Conservation (phyloP, 1,140 invertebrate species). For the Atta texana region DNA sequence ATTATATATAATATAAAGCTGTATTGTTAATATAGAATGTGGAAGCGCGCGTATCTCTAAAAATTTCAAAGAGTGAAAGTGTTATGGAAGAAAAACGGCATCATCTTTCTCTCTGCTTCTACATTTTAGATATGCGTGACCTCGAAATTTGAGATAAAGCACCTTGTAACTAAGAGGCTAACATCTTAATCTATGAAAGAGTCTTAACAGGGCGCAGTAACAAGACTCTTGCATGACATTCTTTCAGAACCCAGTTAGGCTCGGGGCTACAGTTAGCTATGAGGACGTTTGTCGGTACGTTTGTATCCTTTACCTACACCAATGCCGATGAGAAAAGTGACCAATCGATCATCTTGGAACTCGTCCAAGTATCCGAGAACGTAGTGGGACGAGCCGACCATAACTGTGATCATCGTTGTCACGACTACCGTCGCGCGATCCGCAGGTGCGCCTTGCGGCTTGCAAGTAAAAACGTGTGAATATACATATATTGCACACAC, state of each 20-base stretch:
- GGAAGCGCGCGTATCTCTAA: neutral
- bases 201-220: conserved; percentile 35
- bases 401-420: conserved; percentile 38
- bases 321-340: conserved; percentile 19
- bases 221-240: conserved; percentile 35
- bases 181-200: conserved; percentile 1
- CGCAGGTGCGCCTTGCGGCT: conserved; percentile 44
- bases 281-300: neutral
- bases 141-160: conserved; percentile 38
- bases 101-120: neutral
- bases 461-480: conserved; percentile 18
- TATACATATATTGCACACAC: neutral
- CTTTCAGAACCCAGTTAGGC: conserved; percentile 36
- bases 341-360: conserved; percentile 27
- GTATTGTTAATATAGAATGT: neutral
- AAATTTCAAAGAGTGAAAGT: conserved; percentile 3
- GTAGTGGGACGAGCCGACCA: conserved; percentile 1
- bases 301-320: conserved; percentile 35
- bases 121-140: conserved; percentile 20
- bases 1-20: neutral
- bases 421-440: conserved; percentile 33
- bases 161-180: conserved; percentile 29
- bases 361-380: conserved; percentile 38
- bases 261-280: neutral
- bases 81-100: neutral